phyloP scores from a whole-genome alignment of 2,113 vertebrate species.

The Tangachromis dhanisi region DNA sequence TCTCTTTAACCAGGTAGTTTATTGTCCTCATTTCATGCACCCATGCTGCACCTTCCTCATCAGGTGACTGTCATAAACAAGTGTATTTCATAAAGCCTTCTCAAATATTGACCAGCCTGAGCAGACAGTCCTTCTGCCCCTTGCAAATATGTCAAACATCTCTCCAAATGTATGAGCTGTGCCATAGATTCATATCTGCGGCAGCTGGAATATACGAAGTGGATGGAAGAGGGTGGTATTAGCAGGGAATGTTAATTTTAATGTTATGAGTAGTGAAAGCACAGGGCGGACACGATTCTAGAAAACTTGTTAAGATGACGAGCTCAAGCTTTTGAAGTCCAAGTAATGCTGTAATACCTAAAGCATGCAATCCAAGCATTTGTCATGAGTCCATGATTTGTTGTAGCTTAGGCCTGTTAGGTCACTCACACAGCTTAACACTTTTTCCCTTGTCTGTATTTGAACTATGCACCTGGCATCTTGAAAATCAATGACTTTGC shows the following conservation, averaged over 20 bases:
- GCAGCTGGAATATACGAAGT: not conserved
- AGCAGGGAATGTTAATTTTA: not conserved
- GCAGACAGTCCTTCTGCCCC: constrained; percentile 5
- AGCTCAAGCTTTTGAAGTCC: not conserved
- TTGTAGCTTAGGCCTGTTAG: not conserved
- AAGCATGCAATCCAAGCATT: constrained; percentile 3
- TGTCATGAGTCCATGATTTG: not conserved
- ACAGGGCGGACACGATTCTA: not conserved
- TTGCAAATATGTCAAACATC: not conserved
- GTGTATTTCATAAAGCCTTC: constrained; percentile 54
- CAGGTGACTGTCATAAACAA: constrained; percentile 42
- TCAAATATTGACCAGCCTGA: constrained; percentile 66
- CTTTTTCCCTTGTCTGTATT: not conserved
- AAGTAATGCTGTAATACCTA: not conserved
- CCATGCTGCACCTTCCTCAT: constrained; percentile 41
- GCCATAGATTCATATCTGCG: not conserved
- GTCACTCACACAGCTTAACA: not conserved
- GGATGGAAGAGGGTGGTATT: not conserved
- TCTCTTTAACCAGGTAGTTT: constrained; percentile 18
- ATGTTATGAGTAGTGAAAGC: not conserved
- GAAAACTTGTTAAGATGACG: not conserved
- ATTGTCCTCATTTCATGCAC: constrained; percentile 40
- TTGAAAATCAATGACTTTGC: constrained; percentile 3
- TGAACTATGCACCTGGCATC: constrained; percentile 4
- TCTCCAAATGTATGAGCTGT: not conserved